Percentiles rank a stretch among this genome's conserved stretches.
Conservation (phyloP, 2,888 invertebrate species). For the Petrolisthes cinctipes region DNA sequence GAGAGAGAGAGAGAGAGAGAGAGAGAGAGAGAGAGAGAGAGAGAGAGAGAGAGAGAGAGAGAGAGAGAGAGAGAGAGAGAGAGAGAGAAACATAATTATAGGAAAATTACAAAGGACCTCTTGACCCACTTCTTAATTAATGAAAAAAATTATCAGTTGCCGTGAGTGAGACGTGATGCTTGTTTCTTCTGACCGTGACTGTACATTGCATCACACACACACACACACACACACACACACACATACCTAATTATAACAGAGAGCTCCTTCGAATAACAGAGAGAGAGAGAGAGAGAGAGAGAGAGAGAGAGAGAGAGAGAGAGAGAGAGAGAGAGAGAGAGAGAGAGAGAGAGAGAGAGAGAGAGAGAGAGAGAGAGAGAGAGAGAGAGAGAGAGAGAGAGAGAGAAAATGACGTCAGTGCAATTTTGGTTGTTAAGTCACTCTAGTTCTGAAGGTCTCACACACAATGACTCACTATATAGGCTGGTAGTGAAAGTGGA, state of each 20-base stretch:
- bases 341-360: background rate
- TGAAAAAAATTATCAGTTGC: too few species aligned
- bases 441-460: too few species aligned
- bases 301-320: background rate
- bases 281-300: background rate
- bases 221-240: too few species aligned
- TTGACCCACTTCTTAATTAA: background rate
- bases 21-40: background rate
- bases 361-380: background rate
- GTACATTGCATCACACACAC: too few species aligned
- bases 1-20: background rate
- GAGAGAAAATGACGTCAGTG: background rate
- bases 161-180: too few species aligned
- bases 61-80: conserved; percentile 1
- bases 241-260: too few species aligned
- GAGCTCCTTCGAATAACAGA: too few species aligned
- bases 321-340: background rate
- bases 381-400: background rate
- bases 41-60: background rate
- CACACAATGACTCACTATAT: background rate
- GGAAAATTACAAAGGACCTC: background rate
- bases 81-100: background rate
- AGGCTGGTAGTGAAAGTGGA: background rate
- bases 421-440: too few species aligned
- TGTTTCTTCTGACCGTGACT: too few species aligned